Evolutionary conservation across 2,113 vertebrate genomes (phyloP).

Genomic region (Sitta europaea): DNA sequence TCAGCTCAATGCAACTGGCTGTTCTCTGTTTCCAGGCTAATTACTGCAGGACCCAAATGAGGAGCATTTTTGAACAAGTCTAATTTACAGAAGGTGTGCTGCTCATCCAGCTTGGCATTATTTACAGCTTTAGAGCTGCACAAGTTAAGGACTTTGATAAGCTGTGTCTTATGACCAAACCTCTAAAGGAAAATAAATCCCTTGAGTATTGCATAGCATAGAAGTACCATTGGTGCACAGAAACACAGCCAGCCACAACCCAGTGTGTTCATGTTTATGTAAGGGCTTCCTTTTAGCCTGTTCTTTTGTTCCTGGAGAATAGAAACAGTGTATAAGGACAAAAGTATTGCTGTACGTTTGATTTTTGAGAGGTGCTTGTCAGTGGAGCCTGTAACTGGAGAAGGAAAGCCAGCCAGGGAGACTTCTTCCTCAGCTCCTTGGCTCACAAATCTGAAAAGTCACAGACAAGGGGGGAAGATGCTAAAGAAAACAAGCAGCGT

Average conservation of each 20-base stretch:
- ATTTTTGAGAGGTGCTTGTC: slow-evolving; percentile 28
- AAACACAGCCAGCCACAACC: background rate
- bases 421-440: background rate
- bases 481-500: slow-evolving; percentile 43
- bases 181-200: background rate
- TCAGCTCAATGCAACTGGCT: slow-evolving; percentile 4
- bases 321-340: background rate
- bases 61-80: background rate
- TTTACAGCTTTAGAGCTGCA: background rate
- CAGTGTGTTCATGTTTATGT: background rate
- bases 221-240: background rate
- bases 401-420: background rate
- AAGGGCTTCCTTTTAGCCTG: slow-evolving; percentile 29
- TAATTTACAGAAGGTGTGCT: slow-evolving; percentile 5
- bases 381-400: background rate
- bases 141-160: background rate
- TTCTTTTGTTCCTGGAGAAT: background rate
- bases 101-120: background rate
- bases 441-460: background rate
- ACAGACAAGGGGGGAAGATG: background rate
- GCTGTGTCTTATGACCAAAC: background rate
- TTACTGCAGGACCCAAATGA: background rate
- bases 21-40: slow-evolving; percentile 4
- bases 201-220: background rate
- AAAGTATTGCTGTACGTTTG: background rate